These are phyloP conservation scores for Bufo gargarizans DNA, from an alignment of 2,113 vertebrate species.

Conservation along the genomic window DNA sequence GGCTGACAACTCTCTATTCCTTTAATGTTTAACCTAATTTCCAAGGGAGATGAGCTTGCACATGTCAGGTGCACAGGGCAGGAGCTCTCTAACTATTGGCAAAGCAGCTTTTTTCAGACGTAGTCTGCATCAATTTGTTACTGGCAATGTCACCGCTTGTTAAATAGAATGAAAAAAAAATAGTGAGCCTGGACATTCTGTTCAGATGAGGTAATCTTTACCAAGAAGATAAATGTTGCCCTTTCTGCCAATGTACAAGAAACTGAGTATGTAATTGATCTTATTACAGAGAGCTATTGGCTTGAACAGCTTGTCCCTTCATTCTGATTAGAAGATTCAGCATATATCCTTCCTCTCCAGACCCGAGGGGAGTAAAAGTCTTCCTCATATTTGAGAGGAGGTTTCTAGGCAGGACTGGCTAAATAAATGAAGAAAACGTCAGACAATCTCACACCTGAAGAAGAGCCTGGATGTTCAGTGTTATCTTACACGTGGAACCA, in stretches of 20 bases:
- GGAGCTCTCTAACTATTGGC: not conserved
- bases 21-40: conserved; percentile 18
- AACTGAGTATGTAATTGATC: conserved; percentile 65
- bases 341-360: conserved; percentile 55
- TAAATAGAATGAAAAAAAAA: conserved; percentile 44
- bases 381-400: conserved; percentile 15
- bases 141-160: not conserved
- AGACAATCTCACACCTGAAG: not conserved
- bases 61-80: not conserved
- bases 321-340: conserved; percentile 65
- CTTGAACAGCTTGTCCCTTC: conserved; percentile 68
- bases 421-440: conserved; percentile 1
- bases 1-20: not conserved
- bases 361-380: conserved; percentile 30
- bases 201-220: conserved; percentile 62
- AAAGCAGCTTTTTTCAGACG: not conserved
- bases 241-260: conserved; percentile 58
- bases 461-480: not conserved
- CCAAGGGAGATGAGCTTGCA: conserved; percentile 4
- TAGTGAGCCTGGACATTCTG: conserved; percentile 58
- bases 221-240: conserved; percentile 49
- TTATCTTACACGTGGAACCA: not conserved
- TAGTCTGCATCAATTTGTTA: not conserved
- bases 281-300: conserved; percentile 66
- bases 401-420: conserved; percentile 48